Percentiles rank a stretch among this genome's conserved stretches.
Conservation (phyloP, 2,797 vertebrate species). For the Coluber constrictor region DNA sequence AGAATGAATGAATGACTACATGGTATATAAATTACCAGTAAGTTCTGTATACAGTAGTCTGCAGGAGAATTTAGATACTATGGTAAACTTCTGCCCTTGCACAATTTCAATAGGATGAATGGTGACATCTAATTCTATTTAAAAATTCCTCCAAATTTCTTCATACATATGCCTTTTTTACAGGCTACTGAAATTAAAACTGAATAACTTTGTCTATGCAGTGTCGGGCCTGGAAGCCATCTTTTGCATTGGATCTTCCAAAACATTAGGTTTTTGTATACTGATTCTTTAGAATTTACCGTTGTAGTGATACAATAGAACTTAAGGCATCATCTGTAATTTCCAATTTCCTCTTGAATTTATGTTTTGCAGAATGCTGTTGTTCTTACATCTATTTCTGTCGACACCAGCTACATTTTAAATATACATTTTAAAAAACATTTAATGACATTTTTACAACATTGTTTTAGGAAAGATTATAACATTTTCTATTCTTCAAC, state of each 20-base stretch:
- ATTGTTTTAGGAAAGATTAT: not conserved
- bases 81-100: not conserved
- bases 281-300: not conserved
- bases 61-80: not conserved
- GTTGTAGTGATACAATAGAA: not conserved
- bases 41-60: not conserved
- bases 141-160: not conserved
- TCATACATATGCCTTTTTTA: not conserved
- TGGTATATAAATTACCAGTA: not conserved
- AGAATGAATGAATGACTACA: not conserved
- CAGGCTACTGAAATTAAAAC: not conserved
- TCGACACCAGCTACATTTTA: not conserved
- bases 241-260: too few relatives aligned
- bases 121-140: not conserved
- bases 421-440: not conserved
- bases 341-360: not conserved
- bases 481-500: not conserved
- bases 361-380: not conserved
- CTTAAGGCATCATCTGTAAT: not conserved
- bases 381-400: not conserved
- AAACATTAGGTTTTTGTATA: not conserved
- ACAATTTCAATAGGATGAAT: not conserved
- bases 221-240: not conserved
- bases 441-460: not conserved
- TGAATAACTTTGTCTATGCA: not conserved